Base-by-base conservation (phyloP, 2,888 invertebrate species). In the Eueremaeus valkanovi region DNA sequence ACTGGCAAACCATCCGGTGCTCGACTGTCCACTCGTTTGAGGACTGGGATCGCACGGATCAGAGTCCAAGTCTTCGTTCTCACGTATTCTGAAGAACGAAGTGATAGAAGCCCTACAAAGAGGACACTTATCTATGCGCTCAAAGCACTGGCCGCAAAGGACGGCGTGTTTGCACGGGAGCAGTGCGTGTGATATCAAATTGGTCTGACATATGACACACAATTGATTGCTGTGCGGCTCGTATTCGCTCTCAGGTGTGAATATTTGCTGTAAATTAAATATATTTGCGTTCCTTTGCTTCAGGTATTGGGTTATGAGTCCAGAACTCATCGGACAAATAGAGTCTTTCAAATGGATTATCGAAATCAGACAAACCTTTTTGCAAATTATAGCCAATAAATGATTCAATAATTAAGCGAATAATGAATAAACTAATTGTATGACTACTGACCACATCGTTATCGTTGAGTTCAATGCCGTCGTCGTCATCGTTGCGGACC, bases 111-210 rank as follows among this genome's bases (percentile, higher is more conserved):
- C 90, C 77, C 93, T 87, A 84, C 93, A 93, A 87, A 93, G 91
- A 27, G 93, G 93, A 82, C 93, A 93, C 80, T 90, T 88, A 83
- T 92, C 91, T 79, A 93, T 85, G 82, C 90, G 90, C 66, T 88
- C 88, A 81, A 92, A 89, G 82, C 93, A 93, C 66, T 88, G 86
- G 31, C 89, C 89, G 83, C 93, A 93, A 49, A 92, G 89, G 81
- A 93, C 93, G 5, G 92, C 92, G 84, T 93, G 93, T 24, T 91
- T 83, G 85, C 93, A 93, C 0, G 93, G 93, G 81, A 93, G 85
- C 75, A 93, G 85, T 49, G 92, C 93, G 79, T 92, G 87, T 0
- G 91, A 90, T 73, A 92, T 86, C 27, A 90, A 90, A 81, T 88
- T 89, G 80, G 88, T 88, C 81, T 92, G 91, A 85, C 93, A 93